These are phyloP conservation scores for Laterallus jamaicensis DNA, from an alignment of 2,113 vertebrate species.

Conservation along the genomic window DNA sequence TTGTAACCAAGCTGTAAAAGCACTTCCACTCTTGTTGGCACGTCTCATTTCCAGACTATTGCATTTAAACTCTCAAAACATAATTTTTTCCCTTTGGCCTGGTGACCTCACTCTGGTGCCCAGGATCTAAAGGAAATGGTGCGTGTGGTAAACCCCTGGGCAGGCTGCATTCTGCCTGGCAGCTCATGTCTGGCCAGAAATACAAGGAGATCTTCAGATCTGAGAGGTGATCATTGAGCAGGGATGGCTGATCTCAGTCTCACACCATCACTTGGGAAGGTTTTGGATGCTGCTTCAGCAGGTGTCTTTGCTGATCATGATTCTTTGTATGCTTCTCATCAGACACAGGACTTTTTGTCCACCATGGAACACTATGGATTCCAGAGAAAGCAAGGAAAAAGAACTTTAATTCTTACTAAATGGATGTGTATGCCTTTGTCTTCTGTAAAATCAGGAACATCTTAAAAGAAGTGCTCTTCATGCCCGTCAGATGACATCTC, in stretches of 20 bases:
- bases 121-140: not conserved
- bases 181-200: not conserved
- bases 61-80: not conserved
- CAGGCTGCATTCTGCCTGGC: not conserved
- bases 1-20: not conserved
- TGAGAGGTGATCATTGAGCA: not conserved
- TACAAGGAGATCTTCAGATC: not conserved
- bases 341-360: not conserved
- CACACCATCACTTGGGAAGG: not conserved
- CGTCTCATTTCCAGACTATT: not conserved
- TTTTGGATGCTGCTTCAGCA: not conserved
- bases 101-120: not conserved
- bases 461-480: not conserved
- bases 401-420: not conserved
- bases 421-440: not conserved
- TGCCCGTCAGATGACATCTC: not conserved
- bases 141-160: fast-evolving
- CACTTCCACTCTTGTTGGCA: not conserved
- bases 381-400: not conserved
- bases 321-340: not conserved
- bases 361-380: not conserved
- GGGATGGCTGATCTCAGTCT: not conserved
- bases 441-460: not conserved
- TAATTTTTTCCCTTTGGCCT: not conserved
- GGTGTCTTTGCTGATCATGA: not conserved